phyloP scores from a whole-genome alignment of 2,888 invertebrate species.

The Endomychus coccineus region DNA sequence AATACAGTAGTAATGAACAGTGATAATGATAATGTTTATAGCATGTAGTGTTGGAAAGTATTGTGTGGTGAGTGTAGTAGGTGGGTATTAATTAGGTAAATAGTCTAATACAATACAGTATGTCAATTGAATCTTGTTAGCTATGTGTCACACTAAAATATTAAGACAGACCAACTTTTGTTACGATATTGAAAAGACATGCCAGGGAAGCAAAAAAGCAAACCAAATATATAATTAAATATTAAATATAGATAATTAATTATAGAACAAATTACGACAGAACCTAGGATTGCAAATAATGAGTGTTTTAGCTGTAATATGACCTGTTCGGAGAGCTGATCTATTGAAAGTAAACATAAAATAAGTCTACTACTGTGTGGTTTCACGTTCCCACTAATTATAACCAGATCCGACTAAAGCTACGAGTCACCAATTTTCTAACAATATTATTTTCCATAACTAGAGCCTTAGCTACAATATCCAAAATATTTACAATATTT shows the following conservation, averaged over 20 bases:
- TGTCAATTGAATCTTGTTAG: no score
- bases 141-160: conserved; percentile 39
- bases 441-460: no score
- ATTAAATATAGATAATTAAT: conserved; percentile 20
- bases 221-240: conserved; percentile 19
- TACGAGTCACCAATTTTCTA: no score
- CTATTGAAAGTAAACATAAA: no score
- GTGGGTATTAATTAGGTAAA: neutral
- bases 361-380: no score
- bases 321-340: conserved; percentile 32
- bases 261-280: no score
- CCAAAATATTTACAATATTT: no score
- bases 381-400: no score
- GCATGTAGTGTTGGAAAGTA: no score
- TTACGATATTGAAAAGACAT: conserved; percentile 33
- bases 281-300: conserved; percentile 35
- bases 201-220: conserved; percentile 35
- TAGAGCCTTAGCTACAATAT: no score
- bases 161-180: conserved; percentile 29
- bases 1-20: conserved; percentile 21
- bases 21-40: conserved; percentile 7
- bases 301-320: conserved; percentile 41
- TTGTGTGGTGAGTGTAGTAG: neutral
- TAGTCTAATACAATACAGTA: conserved; percentile 15
- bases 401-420: no score